Percentiles rank a stretch among this genome's conserved stretches.
These are phyloP conservation scores for Rhinichthys osculus DNA, from an alignment of 2,797 vertebrate species.

Conservation along the genomic window DNA sequence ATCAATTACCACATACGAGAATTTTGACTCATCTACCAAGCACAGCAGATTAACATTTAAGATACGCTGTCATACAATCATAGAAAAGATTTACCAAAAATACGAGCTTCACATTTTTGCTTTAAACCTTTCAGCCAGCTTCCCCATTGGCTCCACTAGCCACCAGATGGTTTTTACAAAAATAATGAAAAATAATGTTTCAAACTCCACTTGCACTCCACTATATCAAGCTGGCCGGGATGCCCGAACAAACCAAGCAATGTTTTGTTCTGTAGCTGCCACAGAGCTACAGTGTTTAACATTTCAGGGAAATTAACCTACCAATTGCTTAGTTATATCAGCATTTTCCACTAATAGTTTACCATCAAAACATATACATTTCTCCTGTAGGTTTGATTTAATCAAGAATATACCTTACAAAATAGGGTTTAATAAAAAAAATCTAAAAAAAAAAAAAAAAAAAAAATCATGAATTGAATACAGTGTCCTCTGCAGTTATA, in stretches of 20 bases:
- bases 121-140: neutral
- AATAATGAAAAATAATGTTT: neutral
- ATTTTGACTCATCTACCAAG: neutral
- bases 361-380: neutral
- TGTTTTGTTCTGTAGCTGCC: neutral
- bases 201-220: neutral
- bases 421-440: neutral
- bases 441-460: no score
- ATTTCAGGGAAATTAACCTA: no score
- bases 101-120: neutral
- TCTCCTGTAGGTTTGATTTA: neutral
- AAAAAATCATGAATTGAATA: neutral
- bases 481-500: conserved; percentile 83
- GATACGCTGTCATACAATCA: neutral
- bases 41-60: neutral
- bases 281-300: neutral
- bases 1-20: neutral
- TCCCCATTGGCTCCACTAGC: neutral
- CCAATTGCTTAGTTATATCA: neutral
- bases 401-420: neutral
- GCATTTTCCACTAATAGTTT: neutral
- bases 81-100: neutral
- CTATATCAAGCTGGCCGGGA: neutral
- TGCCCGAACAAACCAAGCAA: neutral
- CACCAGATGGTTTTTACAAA: neutral